These are phyloP conservation scores for Octomys mimax DNA, from an alignment of 2,797 vertebrate species.

Conservation along the genomic window DNA sequence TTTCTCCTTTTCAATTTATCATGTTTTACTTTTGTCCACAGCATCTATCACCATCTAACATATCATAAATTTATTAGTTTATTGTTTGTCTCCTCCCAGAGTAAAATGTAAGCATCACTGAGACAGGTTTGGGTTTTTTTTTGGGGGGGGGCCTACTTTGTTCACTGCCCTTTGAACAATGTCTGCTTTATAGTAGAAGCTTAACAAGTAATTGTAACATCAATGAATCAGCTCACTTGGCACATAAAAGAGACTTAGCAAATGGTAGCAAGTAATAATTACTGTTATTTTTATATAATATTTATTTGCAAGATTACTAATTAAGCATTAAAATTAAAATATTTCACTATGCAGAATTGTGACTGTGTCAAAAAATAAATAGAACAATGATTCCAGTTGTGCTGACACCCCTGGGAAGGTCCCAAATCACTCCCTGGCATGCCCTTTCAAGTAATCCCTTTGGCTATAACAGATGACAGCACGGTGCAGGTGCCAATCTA, in stretches of 20 bases:
- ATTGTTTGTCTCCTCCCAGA: neutral
- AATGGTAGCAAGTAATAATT: conserved; percentile 18
- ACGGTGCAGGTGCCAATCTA: conserved; percentile 59
- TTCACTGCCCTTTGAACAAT: neutral
- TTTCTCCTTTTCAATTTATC: neutral
- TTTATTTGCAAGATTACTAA: conserved; percentile 53
- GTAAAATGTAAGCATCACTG: conserved; percentile 39
- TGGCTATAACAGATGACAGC: conserved; percentile 57
- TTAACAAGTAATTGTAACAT: conserved; percentile 27
- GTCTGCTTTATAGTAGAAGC: neutral
- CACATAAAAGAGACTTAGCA: neutral
- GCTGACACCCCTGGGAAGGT: neutral
- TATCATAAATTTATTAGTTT: neutral
- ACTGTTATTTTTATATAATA: conserved; percentile 10
- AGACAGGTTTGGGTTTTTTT: neutral
- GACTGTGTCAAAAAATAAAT: conserved; percentile 28
- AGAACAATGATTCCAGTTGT: neutral
- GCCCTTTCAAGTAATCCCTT: conserved; percentile 58
- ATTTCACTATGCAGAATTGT: conserved; percentile 12
- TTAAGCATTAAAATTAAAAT: conserved; percentile 58
- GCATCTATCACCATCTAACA: neutral
- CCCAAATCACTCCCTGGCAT: conserved; percentile 1
- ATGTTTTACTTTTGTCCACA: conserved; percentile 23
- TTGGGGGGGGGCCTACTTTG: neutral
- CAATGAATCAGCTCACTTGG: conserved; percentile 14